These are phyloP conservation scores for Philopedon plagiatum DNA, from an alignment of 2,888 invertebrate species.

Conservation along the genomic window DNA sequence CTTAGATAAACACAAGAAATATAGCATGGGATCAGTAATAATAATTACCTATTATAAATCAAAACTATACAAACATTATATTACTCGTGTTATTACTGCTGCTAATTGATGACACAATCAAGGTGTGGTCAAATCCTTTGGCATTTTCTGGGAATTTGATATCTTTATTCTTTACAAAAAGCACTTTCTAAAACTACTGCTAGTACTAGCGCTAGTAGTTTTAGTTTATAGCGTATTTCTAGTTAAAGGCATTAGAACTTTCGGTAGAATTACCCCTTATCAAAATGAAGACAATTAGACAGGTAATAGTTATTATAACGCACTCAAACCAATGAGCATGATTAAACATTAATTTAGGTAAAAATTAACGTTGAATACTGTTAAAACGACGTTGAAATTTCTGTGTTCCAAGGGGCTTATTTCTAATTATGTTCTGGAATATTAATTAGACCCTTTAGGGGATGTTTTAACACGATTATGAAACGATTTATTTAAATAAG, in stretches of 20 bases:
- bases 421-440: conserved; percentile 37
- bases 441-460: conserved; percentile 35
- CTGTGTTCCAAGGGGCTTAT: conserved; percentile 27
- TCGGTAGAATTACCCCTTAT: background rate
- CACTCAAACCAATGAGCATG: conserved; percentile 17
- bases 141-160: no score
- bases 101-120: no score
- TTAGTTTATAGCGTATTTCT: no score
- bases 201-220: no score
- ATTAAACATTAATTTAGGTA: conserved; percentile 27
- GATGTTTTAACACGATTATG: conserved; percentile 36
- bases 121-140: no score
- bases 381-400: conserved; percentile 25
- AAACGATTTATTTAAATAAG: conserved; percentile 33
- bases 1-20: no score
- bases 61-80: no score
- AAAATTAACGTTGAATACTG: conserved; percentile 23
- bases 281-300: conserved; percentile 16
- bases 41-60: no score
- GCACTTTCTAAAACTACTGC: no score
- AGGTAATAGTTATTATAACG: conserved; percentile 20
- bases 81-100: no score
- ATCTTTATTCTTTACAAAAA: no score
- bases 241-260: background rate
- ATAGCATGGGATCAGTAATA: no score